Base-by-base conservation (phyloP, 2,797 vertebrate genomes). In the Taenioides sp. region DNA sequence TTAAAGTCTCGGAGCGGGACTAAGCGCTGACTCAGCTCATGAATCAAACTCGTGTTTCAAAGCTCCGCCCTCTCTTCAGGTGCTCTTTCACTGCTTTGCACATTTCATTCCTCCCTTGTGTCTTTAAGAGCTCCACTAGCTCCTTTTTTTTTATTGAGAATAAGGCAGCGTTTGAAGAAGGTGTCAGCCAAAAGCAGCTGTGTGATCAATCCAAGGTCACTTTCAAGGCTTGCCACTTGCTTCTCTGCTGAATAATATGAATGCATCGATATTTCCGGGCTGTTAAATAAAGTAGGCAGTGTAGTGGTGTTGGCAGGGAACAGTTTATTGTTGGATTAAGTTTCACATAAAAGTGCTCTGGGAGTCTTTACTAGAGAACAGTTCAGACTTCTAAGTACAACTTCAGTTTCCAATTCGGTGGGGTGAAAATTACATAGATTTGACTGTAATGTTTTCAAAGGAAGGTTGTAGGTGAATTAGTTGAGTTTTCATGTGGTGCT, bases 11-110 rank as follows among this genome's bases (percentile, higher is more conserved):
- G 23, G 57, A 64, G 85, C 81, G 27, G 71, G 65, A 75, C 66
- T 82, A 91, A 89, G 78, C 82, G 91, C 89, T 91, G 90, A 92
- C 82, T 63, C 68, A 72, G 85, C 74, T 67, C 77, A 79, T 27
- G 25, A 27, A 27, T 27, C 25, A 27, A 27, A 27, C 25, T 27
- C 25, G 2, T 78, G 70, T 60, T 80, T 86, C 82, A 76, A 82
- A 83, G 84, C 82, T 59, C 73, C 0, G 28, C 67, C 82, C 81
- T 89, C 72, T 76, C 80, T 81, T 82, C 87, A 91, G 90, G 91
- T 93, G 88, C 74, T 70, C 57, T 82, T 74, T 77, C 74, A 89
- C 84, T 83, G 74, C 76, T 72, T 43, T 23, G 50, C 77, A 76
- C 54, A 2, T 69, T 81, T 86, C 65, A 73, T 71, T 79, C 67